A percentile compares a stretch with the other conserved stretches of the same genome.
Evolutionary conservation across 2,113 vertebrate species (phyloP).

Genomic region (Salminus brasiliensis): DNA sequence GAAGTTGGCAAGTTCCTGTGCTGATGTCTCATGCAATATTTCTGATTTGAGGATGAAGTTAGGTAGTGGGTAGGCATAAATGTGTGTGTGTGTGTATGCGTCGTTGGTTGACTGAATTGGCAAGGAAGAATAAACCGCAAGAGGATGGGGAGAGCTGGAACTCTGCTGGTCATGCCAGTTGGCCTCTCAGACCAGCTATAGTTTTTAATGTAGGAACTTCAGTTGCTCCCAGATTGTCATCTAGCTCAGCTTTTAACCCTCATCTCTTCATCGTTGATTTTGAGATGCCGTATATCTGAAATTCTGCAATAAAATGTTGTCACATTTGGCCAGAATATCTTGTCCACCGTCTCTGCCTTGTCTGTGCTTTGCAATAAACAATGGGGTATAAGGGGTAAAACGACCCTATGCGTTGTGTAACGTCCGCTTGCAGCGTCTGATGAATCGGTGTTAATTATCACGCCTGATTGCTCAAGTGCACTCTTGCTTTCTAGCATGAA

Average conservation of each 20-base stretch:
- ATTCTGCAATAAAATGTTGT: no score
- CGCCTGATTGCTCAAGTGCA: slow-evolving; percentile 10
- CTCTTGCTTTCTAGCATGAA: not conserved
- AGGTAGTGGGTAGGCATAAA: not conserved
- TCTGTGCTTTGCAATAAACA: not conserved
- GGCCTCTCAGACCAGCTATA: not conserved
- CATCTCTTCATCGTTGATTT: no score
- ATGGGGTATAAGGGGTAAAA: slow-evolving; percentile 1
- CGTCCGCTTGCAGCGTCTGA: not conserved
- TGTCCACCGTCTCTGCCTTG: not conserved
- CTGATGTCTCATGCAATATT: no score
- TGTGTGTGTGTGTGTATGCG: slow-evolving; percentile 29
- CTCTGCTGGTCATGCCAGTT: not conserved
- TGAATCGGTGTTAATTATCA: slow-evolving; percentile 17
- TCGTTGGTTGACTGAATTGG: not conserved
- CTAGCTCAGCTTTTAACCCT: no score
- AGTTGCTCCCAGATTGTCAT: not conserved
- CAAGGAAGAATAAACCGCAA: not conserved
- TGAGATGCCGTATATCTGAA: no score
- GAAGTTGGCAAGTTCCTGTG: no score
- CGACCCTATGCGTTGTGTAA: not conserved
- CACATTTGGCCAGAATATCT: not conserved
- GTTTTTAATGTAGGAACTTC: not conserved
- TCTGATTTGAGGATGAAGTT: slow-evolving; percentile 6
- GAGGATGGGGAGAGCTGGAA: not conserved